phyloP scores from a whole-genome alignment of 2,113 vertebrate genomes.

The Toxotes jaculatrix region DNA sequence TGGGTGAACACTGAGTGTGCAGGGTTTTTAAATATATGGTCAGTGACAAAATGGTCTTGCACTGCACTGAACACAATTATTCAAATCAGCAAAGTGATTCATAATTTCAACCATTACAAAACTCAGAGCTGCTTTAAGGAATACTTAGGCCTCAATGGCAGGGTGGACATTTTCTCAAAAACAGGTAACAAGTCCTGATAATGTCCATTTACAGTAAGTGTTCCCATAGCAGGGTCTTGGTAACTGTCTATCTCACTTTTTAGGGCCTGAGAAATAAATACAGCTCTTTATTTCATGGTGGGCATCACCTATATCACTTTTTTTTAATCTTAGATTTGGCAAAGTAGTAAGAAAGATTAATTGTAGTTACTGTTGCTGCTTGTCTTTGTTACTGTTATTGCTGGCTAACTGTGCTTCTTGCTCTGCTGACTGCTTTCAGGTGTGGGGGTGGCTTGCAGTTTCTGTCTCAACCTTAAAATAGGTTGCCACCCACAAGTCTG shows the following conservation, averaged over 20 bases:
- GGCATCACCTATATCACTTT: neutral
- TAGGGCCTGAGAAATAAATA: neutral
- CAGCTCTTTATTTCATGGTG: neutral
- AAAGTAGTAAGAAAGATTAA: constrained; percentile 1
- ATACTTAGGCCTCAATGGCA: neutral
- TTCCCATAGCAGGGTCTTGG: neutral
- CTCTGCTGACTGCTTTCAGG: neutral
- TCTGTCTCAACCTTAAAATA: constrained; percentile 35
- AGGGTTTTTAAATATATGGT: neutral
- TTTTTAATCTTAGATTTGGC: neutral
- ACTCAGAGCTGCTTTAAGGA: neutral
- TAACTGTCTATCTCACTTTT: neutral
- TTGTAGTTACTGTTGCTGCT: constrained; percentile 4
- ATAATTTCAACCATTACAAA: neutral
- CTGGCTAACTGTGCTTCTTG: constrained; percentile 7
- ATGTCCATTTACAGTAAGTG: neutral
- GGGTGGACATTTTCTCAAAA: neutral
- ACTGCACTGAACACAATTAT: neutral
- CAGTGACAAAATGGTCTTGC: neutral
- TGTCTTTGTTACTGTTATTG: constrained; percentile 5
- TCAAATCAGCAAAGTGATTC: neutral
- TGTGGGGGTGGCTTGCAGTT: constrained; percentile 2
- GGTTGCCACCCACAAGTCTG: constrained; percentile 24
- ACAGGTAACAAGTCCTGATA: neutral
- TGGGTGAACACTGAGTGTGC: neutral